Percentiles rank a stretch among this genome's conserved stretches.
These are phyloP conservation scores for Terebella lapidaria DNA, from an alignment of 2,888 invertebrate species.

Conservation along the genomic window DNA sequence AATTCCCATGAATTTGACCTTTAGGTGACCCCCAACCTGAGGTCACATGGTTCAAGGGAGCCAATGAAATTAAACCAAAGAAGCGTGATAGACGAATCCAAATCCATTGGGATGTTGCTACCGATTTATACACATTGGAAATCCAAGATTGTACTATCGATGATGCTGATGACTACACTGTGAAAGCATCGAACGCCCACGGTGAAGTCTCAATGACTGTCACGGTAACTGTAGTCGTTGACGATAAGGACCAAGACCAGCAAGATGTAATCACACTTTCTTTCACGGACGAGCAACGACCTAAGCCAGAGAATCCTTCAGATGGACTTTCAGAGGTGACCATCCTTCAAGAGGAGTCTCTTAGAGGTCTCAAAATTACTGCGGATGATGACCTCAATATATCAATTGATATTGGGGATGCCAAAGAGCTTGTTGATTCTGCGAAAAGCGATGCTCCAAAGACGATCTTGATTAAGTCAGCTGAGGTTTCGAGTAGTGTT, in stretches of 20 bases:
- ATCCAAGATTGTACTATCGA: conserved; percentile 23
- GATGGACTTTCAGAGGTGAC: not conserved
- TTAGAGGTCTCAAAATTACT: not conserved
- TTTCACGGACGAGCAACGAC: not conserved
- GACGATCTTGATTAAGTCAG: not conserved
- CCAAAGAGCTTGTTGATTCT: not conserved
- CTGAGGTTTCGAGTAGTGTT: too few species aligned
- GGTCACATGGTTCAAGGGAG: conserved; percentile 27
- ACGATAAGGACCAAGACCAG: not conserved
- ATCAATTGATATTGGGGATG: not conserved
- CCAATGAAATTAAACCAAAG: conserved; percentile 19
- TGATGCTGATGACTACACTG: conserved; percentile 35
- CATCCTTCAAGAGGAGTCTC: not conserved
- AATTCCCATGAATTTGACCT: too few species aligned
- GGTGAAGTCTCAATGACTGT: not conserved
- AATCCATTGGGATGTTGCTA: conserved; percentile 15
- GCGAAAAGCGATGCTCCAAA: not conserved
- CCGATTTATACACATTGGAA: conserved; percentile 25
- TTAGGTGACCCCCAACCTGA: conserved; percentile 22
- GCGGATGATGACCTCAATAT: not conserved
- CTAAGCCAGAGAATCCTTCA: not conserved
- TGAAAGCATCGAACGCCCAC: conserved; percentile 4
- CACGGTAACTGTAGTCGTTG: not conserved
- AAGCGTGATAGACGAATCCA: conserved; percentile 12
- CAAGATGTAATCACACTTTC: not conserved